phyloP scores from a whole-genome alignment of 2,888 invertebrate species.

The Drosophila mimetica region DNA sequence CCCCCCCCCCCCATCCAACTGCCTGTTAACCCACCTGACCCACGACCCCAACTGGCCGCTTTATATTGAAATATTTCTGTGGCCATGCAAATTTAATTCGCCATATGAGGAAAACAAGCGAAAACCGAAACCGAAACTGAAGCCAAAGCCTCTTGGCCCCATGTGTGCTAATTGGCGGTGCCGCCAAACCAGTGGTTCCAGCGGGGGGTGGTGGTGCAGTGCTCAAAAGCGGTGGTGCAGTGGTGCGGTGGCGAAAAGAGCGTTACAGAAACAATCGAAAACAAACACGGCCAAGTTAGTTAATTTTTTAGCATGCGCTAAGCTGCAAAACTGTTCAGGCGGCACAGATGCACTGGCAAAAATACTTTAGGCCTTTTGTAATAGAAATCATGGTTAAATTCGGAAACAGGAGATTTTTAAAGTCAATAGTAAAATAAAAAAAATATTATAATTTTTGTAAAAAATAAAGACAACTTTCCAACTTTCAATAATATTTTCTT shows the following conservation, averaged over 20 bases:
- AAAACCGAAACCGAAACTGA: conserved; percentile 43
- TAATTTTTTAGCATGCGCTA: conserved; percentile 38
- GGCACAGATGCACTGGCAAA: not conserved
- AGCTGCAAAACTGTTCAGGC: conserved; percentile 24
- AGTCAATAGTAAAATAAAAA: no score
- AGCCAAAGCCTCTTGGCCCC: conserved; percentile 48
- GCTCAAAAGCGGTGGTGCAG: not conserved
- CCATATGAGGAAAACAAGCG: conserved; percentile 39
- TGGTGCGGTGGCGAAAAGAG: conserved; percentile 16
- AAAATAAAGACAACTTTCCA: no score
- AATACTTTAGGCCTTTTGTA: not conserved
- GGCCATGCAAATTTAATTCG: conserved; percentile 53
- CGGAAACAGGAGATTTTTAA: no score
- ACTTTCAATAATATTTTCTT: no score
- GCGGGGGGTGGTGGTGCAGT: no score
- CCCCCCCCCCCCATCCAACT: not conserved
- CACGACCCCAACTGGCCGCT: conserved; percentile 8
- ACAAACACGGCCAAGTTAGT: conserved; percentile 23
- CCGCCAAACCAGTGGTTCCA: conserved; percentile 15
- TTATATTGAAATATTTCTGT: conserved; percentile 51
- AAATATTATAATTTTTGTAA: no score
- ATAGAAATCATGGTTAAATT: no score
- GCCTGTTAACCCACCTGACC: conserved; percentile 8
- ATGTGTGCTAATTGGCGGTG: conserved; percentile 54
- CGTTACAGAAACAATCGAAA: conserved; percentile 10